Evolutionary conservation across 2,113 vertebrate species (phyloP).

Genomic region (Misgurnus anguillicaudatus): DNA sequence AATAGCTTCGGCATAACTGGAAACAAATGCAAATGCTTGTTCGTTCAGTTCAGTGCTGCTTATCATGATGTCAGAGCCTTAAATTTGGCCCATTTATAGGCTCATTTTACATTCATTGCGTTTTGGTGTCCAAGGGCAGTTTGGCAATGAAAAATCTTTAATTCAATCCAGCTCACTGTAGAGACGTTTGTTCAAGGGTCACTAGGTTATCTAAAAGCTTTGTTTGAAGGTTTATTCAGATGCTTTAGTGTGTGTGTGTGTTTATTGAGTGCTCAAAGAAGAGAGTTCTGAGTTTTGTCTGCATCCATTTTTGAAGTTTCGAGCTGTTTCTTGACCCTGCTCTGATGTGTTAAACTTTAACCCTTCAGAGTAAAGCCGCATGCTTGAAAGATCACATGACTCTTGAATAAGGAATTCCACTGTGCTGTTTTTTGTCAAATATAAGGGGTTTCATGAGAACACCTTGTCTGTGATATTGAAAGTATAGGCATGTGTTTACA

Average conservation of each 20-base stretch:
- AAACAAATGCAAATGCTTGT: constrained; percentile 54
- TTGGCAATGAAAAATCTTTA: constrained; percentile 31
- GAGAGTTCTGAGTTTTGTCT: constrained; percentile 39
- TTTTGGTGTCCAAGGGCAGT: background rate
- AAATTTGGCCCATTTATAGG: constrained; percentile 51
- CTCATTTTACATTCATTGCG: background rate
- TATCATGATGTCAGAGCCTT: constrained; percentile 54
- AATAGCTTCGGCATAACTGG: constrained; percentile 43
- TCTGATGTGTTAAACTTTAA: constrained; percentile 54
- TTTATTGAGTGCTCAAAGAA: constrained; percentile 39
- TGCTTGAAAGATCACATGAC: constrained; percentile 22
- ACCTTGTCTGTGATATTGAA: background rate
- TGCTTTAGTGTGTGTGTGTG: constrained; percentile 25
- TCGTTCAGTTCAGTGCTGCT: constrained; percentile 25
- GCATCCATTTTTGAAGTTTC: constrained; percentile 16
- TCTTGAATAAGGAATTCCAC: constrained; percentile 23
- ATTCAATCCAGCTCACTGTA: background rate
- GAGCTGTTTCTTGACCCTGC: constrained; percentile 15
- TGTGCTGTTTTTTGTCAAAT: background rate
- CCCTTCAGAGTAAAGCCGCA: constrained; percentile 20
- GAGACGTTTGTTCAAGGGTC: constrained; percentile 24
- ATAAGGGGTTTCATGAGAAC: constrained; percentile 3
- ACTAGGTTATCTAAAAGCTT: constrained; percentile 36
- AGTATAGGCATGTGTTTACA: constrained; percentile 1
- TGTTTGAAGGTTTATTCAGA: constrained; percentile 28